phyloP scores from a whole-genome alignment of 2,113 vertebrate genomes.

The Nothocercus nigrocapillus region DNA sequence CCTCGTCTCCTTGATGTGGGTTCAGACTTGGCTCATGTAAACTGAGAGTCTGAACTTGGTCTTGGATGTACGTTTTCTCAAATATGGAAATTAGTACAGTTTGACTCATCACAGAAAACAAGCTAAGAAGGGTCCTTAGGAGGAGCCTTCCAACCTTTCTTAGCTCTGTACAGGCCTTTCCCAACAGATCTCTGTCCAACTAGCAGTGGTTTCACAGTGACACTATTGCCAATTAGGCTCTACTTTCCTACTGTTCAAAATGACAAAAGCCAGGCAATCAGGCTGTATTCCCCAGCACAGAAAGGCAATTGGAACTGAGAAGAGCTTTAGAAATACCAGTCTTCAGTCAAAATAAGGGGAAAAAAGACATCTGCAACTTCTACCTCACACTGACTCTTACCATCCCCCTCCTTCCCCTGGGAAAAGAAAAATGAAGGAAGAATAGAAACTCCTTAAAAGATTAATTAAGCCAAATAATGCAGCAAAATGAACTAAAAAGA shows the following conservation, averaged over 20 bases:
- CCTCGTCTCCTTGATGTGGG: not conserved
- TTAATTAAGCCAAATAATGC: slow-evolving; percentile 1
- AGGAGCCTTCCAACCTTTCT: not conserved
- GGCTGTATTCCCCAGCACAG: not conserved
- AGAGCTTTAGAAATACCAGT: not conserved
- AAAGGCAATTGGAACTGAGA: not conserved
- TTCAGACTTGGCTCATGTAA: not conserved
- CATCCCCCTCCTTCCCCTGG: not conserved
- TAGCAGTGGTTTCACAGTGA: not conserved
- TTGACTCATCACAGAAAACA: not conserved
- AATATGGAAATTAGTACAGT: not conserved
- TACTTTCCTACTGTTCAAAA: not conserved
- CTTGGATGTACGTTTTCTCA: not conserved
- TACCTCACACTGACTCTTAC: not conserved
- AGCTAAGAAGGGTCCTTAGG: not conserved
- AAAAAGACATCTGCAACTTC: not conserved
- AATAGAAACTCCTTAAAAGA: slow-evolving; percentile 16
- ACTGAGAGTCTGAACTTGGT: not conserved
- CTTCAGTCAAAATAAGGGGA: not conserved
- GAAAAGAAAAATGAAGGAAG: not conserved
- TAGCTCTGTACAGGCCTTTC: not conserved
- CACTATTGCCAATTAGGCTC: not conserved
- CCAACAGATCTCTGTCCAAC: not conserved
- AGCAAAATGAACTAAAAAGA: slow-evolving; percentile 29
- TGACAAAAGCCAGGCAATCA: not conserved